Evolutionary conservation across 2,888 invertebrate species (phyloP).

Genomic region (Eupelmus urozonus): DNA sequence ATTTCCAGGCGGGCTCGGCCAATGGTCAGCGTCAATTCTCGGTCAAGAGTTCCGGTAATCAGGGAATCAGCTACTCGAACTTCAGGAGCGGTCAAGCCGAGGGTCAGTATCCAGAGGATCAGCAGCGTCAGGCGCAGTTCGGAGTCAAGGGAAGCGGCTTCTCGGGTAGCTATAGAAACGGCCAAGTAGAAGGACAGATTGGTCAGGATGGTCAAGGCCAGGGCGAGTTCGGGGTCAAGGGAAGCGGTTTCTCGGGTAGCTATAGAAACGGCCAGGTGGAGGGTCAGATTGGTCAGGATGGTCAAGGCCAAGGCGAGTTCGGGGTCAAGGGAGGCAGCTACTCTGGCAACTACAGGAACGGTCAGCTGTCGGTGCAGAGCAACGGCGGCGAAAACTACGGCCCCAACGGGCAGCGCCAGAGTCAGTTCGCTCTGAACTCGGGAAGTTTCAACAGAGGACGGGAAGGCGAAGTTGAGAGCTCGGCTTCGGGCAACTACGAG

Average conservation of each 20-base stretch:
- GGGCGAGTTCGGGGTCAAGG: background rate
- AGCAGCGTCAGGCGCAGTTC: background rate
- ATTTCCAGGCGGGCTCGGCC: background rate
- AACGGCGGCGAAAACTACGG: background rate
- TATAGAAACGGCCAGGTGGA: slow-evolving; percentile 10
- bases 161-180: background rate
- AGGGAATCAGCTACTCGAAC: background rate
- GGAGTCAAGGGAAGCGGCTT: background rate
- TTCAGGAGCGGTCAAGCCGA: background rate
- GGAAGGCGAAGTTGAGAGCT: background rate
- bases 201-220: background rate
- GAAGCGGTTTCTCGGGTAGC: background rate
- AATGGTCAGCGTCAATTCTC: slow-evolving; percentile 1
- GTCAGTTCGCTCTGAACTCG: background rate
- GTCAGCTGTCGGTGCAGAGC: background rate
- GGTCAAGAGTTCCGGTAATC: background rate
- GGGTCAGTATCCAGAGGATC: background rate
- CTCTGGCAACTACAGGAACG: slow-evolving; percentile 9
- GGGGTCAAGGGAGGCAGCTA: slow-evolving; percentile 8
- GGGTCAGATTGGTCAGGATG: background rate
- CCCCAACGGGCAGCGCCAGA: background rate
- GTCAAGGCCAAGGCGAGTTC: background rate
- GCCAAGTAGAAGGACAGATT: background rate
- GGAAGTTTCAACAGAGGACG: background rate
- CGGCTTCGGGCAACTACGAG: slow-evolving; percentile 15